Evolutionary conservation across 2,888 invertebrate genomes (phyloP).

Genomic region (Exephanes ischioxanthus): DNA sequence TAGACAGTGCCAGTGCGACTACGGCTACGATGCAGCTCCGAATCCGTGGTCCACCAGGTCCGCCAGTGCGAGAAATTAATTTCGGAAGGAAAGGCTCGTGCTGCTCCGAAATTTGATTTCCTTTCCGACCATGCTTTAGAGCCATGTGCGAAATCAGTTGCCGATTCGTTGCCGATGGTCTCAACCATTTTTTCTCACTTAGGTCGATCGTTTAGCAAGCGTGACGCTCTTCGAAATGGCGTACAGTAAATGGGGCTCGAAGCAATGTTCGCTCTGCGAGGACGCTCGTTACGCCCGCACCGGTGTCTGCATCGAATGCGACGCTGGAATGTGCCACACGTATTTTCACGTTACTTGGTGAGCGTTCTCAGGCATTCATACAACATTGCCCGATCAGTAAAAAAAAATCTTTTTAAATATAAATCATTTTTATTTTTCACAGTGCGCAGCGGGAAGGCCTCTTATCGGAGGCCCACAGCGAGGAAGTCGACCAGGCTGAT

Average conservation of each 20-base stretch:
- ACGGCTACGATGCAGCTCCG: no score
- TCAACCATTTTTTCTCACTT: constrained; percentile 24
- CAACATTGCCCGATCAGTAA: constrained; percentile 9
- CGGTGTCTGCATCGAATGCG: constrained; percentile 98
- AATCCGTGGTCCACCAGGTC: no score
- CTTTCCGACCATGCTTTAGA: not conserved
- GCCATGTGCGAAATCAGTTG: not conserved
- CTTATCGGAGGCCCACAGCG: constrained; percentile 96
- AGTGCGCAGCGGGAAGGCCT: constrained; percentile 97
- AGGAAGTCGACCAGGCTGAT: constrained; percentile 96
- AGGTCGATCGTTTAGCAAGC: constrained; percentile 94
- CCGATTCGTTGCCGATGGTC: not conserved
- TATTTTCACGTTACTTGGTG: constrained; percentile 99
- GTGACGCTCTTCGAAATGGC: constrained; percentile 99
- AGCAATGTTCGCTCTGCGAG: constrained; percentile 95
- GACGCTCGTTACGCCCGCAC: constrained; percentile 95
- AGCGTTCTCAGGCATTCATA: constrained; percentile 61
- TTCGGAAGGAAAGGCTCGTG: no score
- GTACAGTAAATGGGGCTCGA: constrained; percentile 98
- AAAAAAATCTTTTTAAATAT: constrained; percentile 26
- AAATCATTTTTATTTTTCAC: constrained; percentile 50
- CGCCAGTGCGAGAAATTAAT: no score
- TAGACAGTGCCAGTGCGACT: no score
- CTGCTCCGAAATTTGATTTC: no score
- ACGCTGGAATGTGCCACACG: constrained; percentile 99